phyloP scores from a whole-genome alignment of 2,113 vertebrate species.

The Phaethon lepturus region DNA sequence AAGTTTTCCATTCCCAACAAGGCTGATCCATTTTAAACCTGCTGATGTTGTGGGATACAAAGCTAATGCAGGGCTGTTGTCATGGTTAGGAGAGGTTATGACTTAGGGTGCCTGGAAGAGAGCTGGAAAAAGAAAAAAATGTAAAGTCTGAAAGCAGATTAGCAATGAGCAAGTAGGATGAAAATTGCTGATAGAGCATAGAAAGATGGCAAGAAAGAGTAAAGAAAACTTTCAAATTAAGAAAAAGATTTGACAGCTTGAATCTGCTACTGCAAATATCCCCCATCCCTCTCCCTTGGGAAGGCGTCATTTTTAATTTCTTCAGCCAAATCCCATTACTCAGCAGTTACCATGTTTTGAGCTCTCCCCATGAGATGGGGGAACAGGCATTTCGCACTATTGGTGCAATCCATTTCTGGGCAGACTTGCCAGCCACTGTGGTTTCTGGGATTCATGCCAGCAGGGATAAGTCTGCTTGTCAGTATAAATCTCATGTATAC shows the following conservation, averaged over 20 bases:
- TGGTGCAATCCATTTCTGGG: conserved; percentile 45
- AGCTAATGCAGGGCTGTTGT: not conserved
- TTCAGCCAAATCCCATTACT: conserved; percentile 50
- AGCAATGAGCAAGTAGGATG: not conserved
- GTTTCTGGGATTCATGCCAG: conserved; percentile 51
- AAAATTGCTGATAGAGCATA: not conserved
- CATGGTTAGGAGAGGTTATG: not conserved
- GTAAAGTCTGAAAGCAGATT: not conserved
- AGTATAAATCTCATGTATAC: conserved; percentile 51
- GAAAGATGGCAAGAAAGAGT: not conserved
- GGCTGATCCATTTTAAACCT: not conserved
- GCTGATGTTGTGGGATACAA: not conserved
- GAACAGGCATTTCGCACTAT: conserved; percentile 35
- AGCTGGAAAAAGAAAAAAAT: not conserved
- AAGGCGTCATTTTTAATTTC: not conserved
- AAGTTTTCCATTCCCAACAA: not conserved
- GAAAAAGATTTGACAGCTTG: not conserved
- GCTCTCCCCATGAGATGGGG: conserved; percentile 11
- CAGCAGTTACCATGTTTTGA: conserved; percentile 55
- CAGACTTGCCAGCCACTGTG: conserved; percentile 48
- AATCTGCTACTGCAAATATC: conserved; percentile 2
- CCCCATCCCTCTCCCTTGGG: not conserved
- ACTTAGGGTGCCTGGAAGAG: not conserved
- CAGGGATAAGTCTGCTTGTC: conserved; percentile 51
- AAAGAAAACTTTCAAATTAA: conserved; percentile 15